These are phyloP conservation scores for Galaxias olidus DNA, from an alignment of 2,797 vertebrate genomes.

Conservation along the genomic window DNA sequence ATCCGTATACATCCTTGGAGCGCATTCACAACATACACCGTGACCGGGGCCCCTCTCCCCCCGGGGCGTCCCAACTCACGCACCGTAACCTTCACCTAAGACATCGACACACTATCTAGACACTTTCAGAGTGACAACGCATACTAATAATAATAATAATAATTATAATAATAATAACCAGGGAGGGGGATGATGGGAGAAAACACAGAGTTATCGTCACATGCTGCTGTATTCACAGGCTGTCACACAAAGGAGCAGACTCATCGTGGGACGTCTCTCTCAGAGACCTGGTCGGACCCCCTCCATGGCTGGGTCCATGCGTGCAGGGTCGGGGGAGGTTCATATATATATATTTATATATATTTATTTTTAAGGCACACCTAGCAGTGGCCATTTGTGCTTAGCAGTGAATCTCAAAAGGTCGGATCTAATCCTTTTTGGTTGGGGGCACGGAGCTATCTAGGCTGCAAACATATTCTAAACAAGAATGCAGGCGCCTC, in stretches of 20 bases:
- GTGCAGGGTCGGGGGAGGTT: not conserved
- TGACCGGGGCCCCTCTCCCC: constrained; percentile 23
- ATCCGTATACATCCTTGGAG: constrained; percentile 42
- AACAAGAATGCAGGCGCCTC: not conserved
- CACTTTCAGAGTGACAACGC: too few species aligned
- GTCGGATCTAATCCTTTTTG: constrained; percentile 4
- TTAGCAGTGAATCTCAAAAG: constrained; percentile 30
- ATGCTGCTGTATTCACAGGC: constrained; percentile 19
- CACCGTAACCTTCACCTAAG: constrained; percentile 10
- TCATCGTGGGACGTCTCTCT: not conserved
- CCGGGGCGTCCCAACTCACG: too few species aligned
- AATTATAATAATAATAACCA: not conserved
- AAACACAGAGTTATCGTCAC: constrained; percentile 4
- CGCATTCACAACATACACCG: constrained; percentile 51
- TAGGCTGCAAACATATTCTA: constrained; percentile 1
- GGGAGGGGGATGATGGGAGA: not conserved
- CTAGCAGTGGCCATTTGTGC: constrained; percentile 28
- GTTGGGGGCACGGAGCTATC: not conserved
- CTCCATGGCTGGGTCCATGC: not conserved
- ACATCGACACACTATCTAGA: not conserved
- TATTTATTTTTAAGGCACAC: constrained; percentile 1
- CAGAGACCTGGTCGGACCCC: not conserved
- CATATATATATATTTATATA: constrained; percentile 8
- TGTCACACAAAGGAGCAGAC: constrained; percentile 14
- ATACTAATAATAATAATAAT: not conserved